These are phyloP conservation scores for Ploceus nigricollis DNA, from an alignment of 2,113 vertebrate species.

Conservation along the genomic window DNA sequence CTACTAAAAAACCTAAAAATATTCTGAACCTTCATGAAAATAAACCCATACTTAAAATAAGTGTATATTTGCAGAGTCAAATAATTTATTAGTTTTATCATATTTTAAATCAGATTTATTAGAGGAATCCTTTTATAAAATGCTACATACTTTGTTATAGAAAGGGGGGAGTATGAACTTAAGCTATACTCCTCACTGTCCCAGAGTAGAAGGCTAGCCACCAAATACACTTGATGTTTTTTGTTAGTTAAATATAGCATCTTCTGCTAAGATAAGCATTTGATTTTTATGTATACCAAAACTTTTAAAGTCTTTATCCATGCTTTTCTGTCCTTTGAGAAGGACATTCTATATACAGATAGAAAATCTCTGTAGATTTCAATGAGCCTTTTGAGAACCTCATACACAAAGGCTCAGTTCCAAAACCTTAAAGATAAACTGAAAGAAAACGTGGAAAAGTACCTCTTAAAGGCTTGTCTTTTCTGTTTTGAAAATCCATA, in stretches of 20 bases:
- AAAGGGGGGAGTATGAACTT: background rate
- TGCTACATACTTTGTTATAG: background rate
- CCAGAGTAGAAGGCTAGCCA: background rate
- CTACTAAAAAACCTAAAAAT: background rate
- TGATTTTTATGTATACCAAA: background rate
- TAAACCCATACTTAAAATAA: background rate
- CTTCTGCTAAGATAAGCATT: background rate
- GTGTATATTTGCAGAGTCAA: background rate
- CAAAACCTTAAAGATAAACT: background rate
- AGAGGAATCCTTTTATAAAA: background rate
- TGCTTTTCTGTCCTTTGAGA: background rate
- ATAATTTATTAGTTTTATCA: background rate
- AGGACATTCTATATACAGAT: background rate
- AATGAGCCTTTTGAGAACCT: background rate
- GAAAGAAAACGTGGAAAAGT: background rate
- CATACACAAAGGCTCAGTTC: background rate
- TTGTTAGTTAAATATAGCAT: background rate
- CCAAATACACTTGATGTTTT: background rate
- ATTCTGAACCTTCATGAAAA: background rate
- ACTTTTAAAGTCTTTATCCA: background rate
- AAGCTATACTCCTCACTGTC: background rate
- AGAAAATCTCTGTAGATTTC: background rate
- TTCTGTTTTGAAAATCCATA: background rate
- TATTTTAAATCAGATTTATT: background rate
- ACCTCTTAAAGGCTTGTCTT: background rate